phyloP scores from a whole-genome alignment of 2,888 invertebrate species.

The Mesorhabditis belari region DNA sequence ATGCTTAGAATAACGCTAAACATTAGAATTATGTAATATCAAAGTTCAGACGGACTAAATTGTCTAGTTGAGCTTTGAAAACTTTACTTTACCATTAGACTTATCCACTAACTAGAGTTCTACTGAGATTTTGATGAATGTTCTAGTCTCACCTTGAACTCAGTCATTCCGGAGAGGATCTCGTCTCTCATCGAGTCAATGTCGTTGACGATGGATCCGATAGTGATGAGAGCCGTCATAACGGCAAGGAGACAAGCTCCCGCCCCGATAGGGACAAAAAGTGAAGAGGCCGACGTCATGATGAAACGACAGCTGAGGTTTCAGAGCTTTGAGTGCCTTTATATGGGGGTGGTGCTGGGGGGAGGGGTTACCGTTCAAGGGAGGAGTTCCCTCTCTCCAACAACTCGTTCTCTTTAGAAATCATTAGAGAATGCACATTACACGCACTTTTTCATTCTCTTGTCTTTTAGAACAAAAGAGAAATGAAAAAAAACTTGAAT shows the following conservation, averaged over 20 bases:
- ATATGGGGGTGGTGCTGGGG: background rate
- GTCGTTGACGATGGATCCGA: conserved; percentile 28
- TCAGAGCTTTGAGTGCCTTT: background rate
- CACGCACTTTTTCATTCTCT: no score
- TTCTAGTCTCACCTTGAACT: conserved; percentile 25
- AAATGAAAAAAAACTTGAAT: no score
- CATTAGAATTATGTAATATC: background rate
- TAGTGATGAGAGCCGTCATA: conserved; percentile 20
- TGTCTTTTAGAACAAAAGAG: no score
- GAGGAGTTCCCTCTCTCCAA: no score
- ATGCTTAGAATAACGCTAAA: background rate
- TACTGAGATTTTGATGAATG: no score
- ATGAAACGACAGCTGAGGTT: background rate
- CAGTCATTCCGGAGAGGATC: conserved; percentile 25
- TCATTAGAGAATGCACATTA: no score
- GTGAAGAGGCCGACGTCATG: background rate
- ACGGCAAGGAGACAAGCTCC: conserved; percentile 23
- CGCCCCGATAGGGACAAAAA: conserved; percentile 23
- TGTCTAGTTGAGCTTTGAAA: no score
- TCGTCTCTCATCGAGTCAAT: conserved; percentile 27
- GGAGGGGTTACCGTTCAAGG: background rate
- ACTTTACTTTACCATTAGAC: no score
- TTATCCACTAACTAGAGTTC: no score
- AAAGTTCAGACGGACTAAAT: background rate
- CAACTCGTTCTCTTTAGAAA: no score